phyloP scores from a whole-genome alignment of 2,888 invertebrate species.

The Andrena haemorrhoa region DNA sequence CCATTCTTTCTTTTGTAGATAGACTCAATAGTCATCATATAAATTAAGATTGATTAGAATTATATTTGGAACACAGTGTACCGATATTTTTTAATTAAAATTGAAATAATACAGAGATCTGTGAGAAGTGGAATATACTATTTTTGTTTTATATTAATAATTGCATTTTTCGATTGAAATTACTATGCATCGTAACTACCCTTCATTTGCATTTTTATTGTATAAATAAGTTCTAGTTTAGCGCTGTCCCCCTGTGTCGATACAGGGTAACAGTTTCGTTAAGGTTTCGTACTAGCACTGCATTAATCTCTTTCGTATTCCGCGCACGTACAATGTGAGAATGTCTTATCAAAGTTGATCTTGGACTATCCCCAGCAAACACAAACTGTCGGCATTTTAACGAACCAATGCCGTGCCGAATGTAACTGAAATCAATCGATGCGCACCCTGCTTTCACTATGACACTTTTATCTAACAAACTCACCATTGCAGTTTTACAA shows the following conservation, averaged over 20 bases:
- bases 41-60: too few species aligned
- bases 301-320: conserved; percentile 23
- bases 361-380: conserved; percentile 60
- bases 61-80: too few species aligned
- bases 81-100: too few species aligned
- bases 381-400: conserved; percentile 62
- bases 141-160: too few species aligned
- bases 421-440: conserved; percentile 58
- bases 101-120: too few species aligned
- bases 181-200: too few species aligned
- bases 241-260: background rate
- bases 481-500: conserved; percentile 1
- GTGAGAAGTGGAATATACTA: too few species aligned
- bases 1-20: too few species aligned
- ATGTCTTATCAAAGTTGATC: conserved; percentile 61
- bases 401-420: conserved; percentile 47
- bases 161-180: too few species aligned
- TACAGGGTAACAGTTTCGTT: conserved; percentile 10
- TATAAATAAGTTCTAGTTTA: background rate
- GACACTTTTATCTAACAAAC: conserved; percentile 31
- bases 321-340: conserved; percentile 46
- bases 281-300: conserved; percentile 10
- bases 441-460: conserved; percentile 2
- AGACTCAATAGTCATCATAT: too few species aligned
- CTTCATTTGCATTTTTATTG: too few species aligned